Base-by-base conservation (phyloP, 2,797 vertebrate genomes). In the Leuciscus waleckii region DNA sequence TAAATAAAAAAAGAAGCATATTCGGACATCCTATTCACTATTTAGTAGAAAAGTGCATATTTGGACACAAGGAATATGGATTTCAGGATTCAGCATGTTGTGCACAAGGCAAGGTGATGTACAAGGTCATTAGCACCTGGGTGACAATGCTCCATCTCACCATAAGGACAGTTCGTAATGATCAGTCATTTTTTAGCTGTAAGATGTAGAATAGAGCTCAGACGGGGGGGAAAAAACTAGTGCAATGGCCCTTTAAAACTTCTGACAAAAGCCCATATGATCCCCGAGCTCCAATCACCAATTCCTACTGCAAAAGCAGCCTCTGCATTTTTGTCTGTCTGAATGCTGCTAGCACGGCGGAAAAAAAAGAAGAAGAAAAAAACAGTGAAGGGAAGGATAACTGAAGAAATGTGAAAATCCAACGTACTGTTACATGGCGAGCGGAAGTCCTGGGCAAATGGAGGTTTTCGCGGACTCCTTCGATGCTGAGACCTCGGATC, bases 191-290 rank as follows among this genome's bases (percentile, higher is more conserved):
- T 37, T 61, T 73, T 32, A 49, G 8, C 39, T 61, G 39, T 79
- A 26, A 26, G 32, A 71, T 79, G 54, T 37, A 19, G 35, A 32
- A 19, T 76, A 58, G 21, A 75, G 49, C 71, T 37, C 56, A 76
- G 70, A 46, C 2, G 4, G 43, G 17, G 4, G 2, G 4, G 0
- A 35, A 35, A 35, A 35, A 5, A 2, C 91, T 88, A 91, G 92
- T 91, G 92, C 90, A 90, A 92, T 96, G 96, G 95, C 96, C 93
- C 96, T 97, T 97, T 97, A 96, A 97, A 95, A 75, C 93, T 91
- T 93, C 94, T 93, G 94, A 95, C 96, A 95, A 95, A 94, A 95
- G 95, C 95, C 96, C 96, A 96, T 95, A 94, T 96, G 96, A 96
- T 96, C 95, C 95, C 94, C 51, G 92, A 94, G 94, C 96, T 96